Percentiles rank a stretch among this genome's conserved stretches.
phyloP scores from a whole-genome alignment of 2,113 vertebrate species.

The Atlantisia rogersi region DNA sequence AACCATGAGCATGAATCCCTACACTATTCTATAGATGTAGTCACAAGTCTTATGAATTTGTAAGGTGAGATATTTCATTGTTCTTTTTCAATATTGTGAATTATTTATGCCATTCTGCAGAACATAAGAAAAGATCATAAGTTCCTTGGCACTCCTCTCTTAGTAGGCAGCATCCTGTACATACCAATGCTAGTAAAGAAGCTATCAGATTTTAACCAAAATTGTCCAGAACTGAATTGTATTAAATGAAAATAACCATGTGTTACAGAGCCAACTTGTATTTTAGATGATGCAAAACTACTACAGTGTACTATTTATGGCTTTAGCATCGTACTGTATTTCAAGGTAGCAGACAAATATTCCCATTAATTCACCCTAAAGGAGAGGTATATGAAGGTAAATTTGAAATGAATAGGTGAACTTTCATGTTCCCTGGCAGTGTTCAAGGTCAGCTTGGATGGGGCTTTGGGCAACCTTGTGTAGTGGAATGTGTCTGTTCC shows the following conservation, averaged over 20 bases:
- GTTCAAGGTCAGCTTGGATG: too few relatives aligned
- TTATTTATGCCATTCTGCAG: not conserved
- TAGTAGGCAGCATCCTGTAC: not conserved
- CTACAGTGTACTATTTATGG: not conserved
- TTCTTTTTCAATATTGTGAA: not conserved
- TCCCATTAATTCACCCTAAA: not conserved
- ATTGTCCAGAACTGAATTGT: not conserved
- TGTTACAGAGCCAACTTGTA: not conserved
- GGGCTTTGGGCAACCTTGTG: too few relatives aligned
- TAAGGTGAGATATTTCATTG: not conserved
- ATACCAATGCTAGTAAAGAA: not conserved
- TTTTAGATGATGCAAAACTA: not conserved
- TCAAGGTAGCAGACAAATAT: not conserved
- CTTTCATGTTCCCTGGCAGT: not conserved
- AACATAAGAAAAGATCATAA: not conserved
- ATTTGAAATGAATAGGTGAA: constrained; percentile 16
- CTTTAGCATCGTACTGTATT: not conserved
- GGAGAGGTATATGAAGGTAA: not conserved
- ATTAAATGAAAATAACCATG: not conserved
- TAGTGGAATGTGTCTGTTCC: too few relatives aligned
- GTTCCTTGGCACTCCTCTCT: not conserved
- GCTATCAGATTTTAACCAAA: not conserved
- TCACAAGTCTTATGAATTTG: not conserved
- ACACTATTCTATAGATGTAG: not conserved
- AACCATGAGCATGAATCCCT: not conserved